Evolutionary conservation across 2,797 vertebrate genomes (phyloP), one percentile per base, ranked within the genome.

Genomic region (Botia almorhae): DNA sequence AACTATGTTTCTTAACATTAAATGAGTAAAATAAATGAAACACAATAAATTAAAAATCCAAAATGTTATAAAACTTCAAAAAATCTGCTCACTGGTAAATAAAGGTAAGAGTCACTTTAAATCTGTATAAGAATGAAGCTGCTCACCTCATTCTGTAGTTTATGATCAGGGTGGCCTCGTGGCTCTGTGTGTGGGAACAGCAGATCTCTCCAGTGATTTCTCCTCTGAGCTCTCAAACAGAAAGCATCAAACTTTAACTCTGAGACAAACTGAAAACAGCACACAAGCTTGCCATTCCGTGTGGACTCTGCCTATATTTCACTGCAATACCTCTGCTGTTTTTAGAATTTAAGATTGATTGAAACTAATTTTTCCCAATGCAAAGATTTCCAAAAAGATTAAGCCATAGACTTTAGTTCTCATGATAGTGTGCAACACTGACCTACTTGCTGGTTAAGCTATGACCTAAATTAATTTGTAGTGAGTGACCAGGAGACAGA

Each of bases 241-340:
- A 98, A 98, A 36, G 94, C 96, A 84, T 96, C 93, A 90, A 99
- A 98, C 51, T 85, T 93, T 71, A 98, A 90, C 91, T 96, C 96
- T 0, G 94, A 96, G 80, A 83, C 92, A 85, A 94, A 94, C 98
- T 98, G 85, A 48, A 88, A 23, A 51, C 33, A 81, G 17, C 48
- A 60, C 48, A 48, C 78, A 85, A 82, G n/a, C 65, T 87, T 75
- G 36, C 3, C 16, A 69, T 56, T 21, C 4, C 81, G 23, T 79
- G 21, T n/a, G 12, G 26, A 13, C 33, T 26, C 10, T 56, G 21
- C 46, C 51, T 14, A 11, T 46, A 46, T 46, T 46, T n/a, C 46
- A 56, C 29, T 55, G 64, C 23, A 26, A 29, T 19, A 29, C 43
- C 17, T 64, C 12, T 53, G 12, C 26, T 67, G 48, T 23, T 76